Conservation (phyloP, 2,888 invertebrate species). For the Dolichopus griseipennis region DNA sequence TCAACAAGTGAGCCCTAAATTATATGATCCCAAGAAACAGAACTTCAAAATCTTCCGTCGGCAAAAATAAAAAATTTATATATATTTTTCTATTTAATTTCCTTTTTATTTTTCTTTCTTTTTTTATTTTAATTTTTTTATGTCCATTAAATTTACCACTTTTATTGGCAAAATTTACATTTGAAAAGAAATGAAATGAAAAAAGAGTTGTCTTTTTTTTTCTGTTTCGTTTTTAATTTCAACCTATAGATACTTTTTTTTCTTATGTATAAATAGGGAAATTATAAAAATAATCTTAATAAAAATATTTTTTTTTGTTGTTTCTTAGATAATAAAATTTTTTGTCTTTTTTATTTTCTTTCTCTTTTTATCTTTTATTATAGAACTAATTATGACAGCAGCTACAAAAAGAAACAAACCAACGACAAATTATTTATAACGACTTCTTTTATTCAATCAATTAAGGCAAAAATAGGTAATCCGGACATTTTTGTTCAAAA, state of each 20-base stretch:
- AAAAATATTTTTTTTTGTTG: not conserved
- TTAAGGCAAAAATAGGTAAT: not conserved
- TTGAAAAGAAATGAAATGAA: too few species aligned
- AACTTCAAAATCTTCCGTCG: too few species aligned
- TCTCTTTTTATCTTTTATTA: not conserved
- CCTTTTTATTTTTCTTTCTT: too few species aligned
- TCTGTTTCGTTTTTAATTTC: too few species aligned
- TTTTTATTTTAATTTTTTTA: too few species aligned
- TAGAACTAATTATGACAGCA: not conserved
- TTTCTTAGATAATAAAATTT: not conserved
- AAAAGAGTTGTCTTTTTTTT: too few species aligned
- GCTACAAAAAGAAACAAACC: not conserved
- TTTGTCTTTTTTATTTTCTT: not conserved
- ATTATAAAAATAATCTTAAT: not conserved
- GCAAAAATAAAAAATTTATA: too few species aligned
- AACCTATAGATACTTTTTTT: not conserved
- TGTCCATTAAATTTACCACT: too few species aligned
- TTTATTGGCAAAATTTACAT: too few species aligned
- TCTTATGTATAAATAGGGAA: not conserved
- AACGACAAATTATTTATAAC: not conserved
- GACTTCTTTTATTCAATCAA: conserved; percentile 6
- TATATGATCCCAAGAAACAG: too few species aligned
- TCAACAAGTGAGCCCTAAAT: too few species aligned
- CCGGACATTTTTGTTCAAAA: not conserved
- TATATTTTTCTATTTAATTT: too few species aligned